phyloP scores from a whole-genome alignment of 2,888 invertebrate genomes.

The Drosophila helvetica region DNA sequence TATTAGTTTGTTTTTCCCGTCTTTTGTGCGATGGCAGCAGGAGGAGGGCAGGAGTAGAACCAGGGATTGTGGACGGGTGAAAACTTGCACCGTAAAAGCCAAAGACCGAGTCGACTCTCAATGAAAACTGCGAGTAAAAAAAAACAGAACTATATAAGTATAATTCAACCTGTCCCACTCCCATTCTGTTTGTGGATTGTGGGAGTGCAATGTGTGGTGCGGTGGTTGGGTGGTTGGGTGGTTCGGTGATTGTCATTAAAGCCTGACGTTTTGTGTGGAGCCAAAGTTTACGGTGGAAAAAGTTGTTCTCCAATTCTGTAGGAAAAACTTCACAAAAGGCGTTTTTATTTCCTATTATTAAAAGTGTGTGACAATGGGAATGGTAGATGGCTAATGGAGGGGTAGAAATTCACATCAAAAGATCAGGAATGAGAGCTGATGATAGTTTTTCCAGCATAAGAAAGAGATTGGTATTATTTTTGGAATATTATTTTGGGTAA shows the following conservation, averaged over 20 bases:
- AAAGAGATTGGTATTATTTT: slow-evolving; percentile 6
- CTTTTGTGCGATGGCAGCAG: slow-evolving; percentile 30
- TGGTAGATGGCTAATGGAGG: slow-evolving; percentile 2
- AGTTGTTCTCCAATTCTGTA: slow-evolving; percentile 28
- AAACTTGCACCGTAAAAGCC: slow-evolving; percentile 60
- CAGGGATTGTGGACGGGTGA: not conserved
- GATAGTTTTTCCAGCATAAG: not conserved
- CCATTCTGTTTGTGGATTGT: slow-evolving; percentile 7
- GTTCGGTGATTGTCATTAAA: slow-evolving; percentile 50
- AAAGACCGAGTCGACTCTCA: slow-evolving; percentile 48
- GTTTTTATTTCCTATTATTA: slow-evolving; percentile 44
- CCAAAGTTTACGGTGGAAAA: slow-evolving; percentile 39
- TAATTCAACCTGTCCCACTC: slow-evolving; percentile 50
- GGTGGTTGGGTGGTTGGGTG: slow-evolving; percentile 14
- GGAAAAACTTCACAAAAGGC: slow-evolving; percentile 33
- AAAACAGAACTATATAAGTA: slow-evolving; percentile 36
- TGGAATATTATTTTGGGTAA: slow-evolving; percentile 8
- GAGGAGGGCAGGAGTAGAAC: slow-evolving; percentile 7
- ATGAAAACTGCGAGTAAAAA: slow-evolving; percentile 42
- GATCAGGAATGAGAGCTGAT: not conserved
- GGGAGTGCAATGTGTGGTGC: slow-evolving; percentile 7
- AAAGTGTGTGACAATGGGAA: slow-evolving; percentile 28
- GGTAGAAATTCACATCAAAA: slow-evolving; percentile 5
- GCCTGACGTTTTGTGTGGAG: slow-evolving; percentile 45
- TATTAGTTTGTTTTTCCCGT: slow-evolving; percentile 70